These are phyloP conservation scores for Lasius platythorax DNA, from an alignment of 2,888 invertebrate species.

Conservation along the genomic window DNA sequence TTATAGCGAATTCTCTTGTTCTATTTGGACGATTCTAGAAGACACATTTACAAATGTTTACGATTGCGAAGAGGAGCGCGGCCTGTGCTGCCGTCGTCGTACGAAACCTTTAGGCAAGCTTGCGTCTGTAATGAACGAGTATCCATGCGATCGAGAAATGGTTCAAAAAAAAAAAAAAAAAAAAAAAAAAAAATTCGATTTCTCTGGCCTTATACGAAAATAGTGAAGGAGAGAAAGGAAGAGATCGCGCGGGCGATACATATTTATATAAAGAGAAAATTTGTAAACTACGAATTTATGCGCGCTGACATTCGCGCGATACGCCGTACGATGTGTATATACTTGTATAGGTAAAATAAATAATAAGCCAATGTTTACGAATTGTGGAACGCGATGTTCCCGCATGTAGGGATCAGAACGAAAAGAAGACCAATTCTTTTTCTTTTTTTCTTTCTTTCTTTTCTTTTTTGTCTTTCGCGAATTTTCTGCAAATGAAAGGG, in stretches of 20 bases:
- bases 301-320: conserved; percentile 33
- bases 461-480: not conserved
- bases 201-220: conserved; percentile 58
- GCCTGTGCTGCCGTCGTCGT: not conserved
- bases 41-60: conserved; percentile 15
- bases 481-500: conserved; percentile 10
- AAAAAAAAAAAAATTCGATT: conserved; percentile 10
- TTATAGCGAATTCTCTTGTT: conserved; percentile 22
- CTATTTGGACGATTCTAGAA: not conserved
- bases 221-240: not conserved
- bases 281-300: conserved; percentile 55
- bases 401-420: conserved; percentile 32
- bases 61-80: not conserved
- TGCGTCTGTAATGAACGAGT: conserved; percentile 2
- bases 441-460: not conserved
- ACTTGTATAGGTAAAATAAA: conserved; percentile 80
- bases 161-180: not conserved
- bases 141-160: conserved; percentile 15
- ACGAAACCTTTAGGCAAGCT: not conserved
- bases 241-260: conserved; percentile 35
- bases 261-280: conserved; percentile 53
- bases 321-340: conserved; percentile 77
- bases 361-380: conserved; percentile 42
- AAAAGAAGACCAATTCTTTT: conserved; percentile 55
- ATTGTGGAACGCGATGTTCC: conserved; percentile 12